Percentiles rank a stretch among this genome's conserved stretches.
Evolutionary conservation across 2,113 vertebrate genomes (phyloP).

Genomic region (Urocolius indicus): DNA sequence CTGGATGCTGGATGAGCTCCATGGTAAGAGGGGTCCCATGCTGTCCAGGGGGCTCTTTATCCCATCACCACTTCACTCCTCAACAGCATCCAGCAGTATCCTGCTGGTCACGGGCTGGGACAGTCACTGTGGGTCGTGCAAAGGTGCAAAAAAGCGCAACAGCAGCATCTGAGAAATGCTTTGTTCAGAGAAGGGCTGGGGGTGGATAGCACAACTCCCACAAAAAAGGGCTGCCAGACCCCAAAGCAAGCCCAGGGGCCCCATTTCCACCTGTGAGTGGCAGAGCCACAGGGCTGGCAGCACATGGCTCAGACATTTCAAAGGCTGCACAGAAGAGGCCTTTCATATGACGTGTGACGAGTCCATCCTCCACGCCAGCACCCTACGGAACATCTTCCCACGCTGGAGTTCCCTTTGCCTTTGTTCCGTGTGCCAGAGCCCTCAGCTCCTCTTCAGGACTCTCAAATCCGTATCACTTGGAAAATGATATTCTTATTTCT

Average conservation of each 20-base stretch:
- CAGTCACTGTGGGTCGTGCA: neutral
- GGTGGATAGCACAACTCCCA: accelerated
- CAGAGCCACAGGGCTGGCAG: neutral
- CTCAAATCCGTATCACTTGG: neutral
- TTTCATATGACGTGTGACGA: neutral
- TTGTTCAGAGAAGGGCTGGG: neutral
- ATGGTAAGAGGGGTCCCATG: neutral
- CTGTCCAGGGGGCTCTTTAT: neutral
- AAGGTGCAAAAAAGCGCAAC: neutral
- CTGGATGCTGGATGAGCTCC: neutral
- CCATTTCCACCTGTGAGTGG: accelerated
- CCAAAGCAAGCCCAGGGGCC: neutral
- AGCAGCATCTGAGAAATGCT: neutral
- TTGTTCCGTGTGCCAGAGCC: neutral
- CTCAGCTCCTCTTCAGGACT: neutral
- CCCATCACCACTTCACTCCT: accelerated
- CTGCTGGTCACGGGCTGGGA: neutral
- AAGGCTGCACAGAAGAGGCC: neutral
- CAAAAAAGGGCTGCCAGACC: too few species aligned
- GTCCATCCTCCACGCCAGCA: neutral
- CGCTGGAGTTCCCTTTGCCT: neutral
- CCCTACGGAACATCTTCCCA: neutral
- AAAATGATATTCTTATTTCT: neutral
- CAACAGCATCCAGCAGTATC: accelerated
- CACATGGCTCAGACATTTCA: accelerated